Evolutionary conservation across 2,113 vertebrate genomes (phyloP).

Genomic region (Aphyosemion australe): DNA sequence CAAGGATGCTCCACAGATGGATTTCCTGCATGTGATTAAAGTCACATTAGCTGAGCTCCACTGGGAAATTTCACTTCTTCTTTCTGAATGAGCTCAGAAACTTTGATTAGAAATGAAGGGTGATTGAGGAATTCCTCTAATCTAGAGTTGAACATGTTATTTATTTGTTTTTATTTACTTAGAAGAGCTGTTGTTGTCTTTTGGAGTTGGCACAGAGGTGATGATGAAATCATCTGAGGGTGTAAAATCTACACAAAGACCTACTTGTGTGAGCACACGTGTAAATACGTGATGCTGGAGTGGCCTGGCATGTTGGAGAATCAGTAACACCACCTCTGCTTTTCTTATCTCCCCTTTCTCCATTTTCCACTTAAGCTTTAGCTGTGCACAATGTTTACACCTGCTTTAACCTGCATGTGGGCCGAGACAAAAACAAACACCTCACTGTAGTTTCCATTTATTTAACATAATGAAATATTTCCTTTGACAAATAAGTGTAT

Average conservation of each 20-base stretch:
- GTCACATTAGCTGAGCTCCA: constrained; percentile 54
- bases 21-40: constrained; percentile 69
- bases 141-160: neutral
- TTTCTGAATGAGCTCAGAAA: constrained; percentile 38
- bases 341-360: neutral
- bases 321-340: constrained; percentile 37
- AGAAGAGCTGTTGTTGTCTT: neutral
- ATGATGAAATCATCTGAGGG: neutral
- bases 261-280: constrained; percentile 15
- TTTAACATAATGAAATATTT: neutral
- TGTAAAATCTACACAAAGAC: constrained; percentile 46
- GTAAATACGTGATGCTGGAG: constrained; percentile 44
- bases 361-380: constrained; percentile 15
- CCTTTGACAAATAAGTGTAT: neutral
- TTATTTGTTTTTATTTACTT: neutral
- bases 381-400: constrained; percentile 9
- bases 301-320: constrained; percentile 28
- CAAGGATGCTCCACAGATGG: constrained; percentile 41
- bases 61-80: constrained; percentile 58
- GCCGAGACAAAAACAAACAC: neutral
- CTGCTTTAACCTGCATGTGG: constrained; percentile 4
- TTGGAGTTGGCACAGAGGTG: no score
- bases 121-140: constrained; percentile 24
- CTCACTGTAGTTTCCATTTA: neutral
- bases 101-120: constrained; percentile 19